Base-by-base conservation (phyloP, 2,888 invertebrate genomes). In the Nipponacmea schrenckii region DNA sequence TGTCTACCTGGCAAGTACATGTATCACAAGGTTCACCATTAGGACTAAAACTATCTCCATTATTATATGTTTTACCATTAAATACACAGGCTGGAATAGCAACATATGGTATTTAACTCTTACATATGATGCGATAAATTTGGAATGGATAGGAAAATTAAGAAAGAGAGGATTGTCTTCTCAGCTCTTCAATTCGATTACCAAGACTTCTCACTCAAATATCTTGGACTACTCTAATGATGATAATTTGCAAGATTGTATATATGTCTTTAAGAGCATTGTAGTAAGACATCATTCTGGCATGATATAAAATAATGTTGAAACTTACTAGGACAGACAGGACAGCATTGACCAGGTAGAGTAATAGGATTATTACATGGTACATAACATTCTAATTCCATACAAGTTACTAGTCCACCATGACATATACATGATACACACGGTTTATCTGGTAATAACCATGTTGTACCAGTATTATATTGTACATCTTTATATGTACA, bases 11-110 rank as follows among this genome's bases (percentile, higher is more conserved):
- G 75, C 85, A 85, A 8, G 69, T 77, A 69, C 85, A 85, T 14
- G 72, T 67, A 67, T 83, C 83, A 77, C 85, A 85, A 0, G 84
- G 81, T 63, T 85, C 81, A 20, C 81, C 81, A 74, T 75, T 80
- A 0, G 82, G 81, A 67, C 74, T 81, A 69, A 85, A 85, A 3
- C 56, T 75, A 15, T 83, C 81, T 8, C 84, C 83, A 68, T 82
- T 79, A 46, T 73, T 70, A 68, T 84, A 84, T 46, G 66, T 39
- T 8, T 70, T 70, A 8, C 81, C 82, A 66, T 81, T 73, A 73
- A 77, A 81, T 62, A 69, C 75, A 72, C 85, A 85, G 1, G 79
- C 85, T 85, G 75, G 31, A 70, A 70, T 39, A 39, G 39, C 1
- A 7, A 39, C 10, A 39, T 39, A 39, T 8, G 8, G 10, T 39